Conservation (phyloP, 1,140 invertebrate genomes). For the Drosophila hydei region DNA sequence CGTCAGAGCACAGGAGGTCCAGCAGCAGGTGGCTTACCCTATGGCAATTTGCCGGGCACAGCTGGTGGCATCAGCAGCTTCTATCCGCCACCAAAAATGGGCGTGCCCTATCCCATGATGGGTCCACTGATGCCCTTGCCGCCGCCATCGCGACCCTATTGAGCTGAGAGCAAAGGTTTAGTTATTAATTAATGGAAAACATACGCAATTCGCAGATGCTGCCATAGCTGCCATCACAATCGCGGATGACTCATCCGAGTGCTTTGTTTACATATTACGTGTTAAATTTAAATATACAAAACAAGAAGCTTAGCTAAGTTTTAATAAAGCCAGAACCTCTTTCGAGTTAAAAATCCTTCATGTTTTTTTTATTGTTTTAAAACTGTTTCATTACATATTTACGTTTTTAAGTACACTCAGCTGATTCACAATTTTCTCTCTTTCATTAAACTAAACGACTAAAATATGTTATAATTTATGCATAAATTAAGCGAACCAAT, state of each 20-base stretch:
- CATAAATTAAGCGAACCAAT: slow-evolving; percentile 45
- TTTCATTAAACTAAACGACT: slow-evolving; percentile 47
- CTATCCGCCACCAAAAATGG: slow-evolving; percentile 48
- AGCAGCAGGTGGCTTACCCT: slow-evolving; percentile 36
- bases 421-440: slow-evolving; percentile 22
- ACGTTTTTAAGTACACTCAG: slow-evolving; percentile 78
- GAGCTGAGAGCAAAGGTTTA: slow-evolving; percentile 5
- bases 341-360: slow-evolving; percentile 54
- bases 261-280: slow-evolving; percentile 36
- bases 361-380: slow-evolving; percentile 61
- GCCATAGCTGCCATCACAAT: slow-evolving; percentile 18
- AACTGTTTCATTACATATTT: slow-evolving; percentile 66
- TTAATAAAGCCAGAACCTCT: slow-evolving; percentile 14
- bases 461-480: slow-evolving; percentile 44
- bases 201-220: slow-evolving; percentile 21
- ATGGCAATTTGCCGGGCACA: slow-evolving; percentile 50
- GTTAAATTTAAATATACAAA: slow-evolving; percentile 3
- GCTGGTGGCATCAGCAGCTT: slow-evolving; percentile 45
- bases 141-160: slow-evolving; percentile 70
- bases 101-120: slow-evolving; percentile 85
- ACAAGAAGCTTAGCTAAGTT: background rate
- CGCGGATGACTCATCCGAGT: slow-evolving; percentile 37
- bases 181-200: background rate
- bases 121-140: slow-evolving; percentile 86
- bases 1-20: slow-evolving; percentile 47